Conservation (phyloP, 2,113 vertebrate genomes). For the Okapia johnstoni region DNA sequence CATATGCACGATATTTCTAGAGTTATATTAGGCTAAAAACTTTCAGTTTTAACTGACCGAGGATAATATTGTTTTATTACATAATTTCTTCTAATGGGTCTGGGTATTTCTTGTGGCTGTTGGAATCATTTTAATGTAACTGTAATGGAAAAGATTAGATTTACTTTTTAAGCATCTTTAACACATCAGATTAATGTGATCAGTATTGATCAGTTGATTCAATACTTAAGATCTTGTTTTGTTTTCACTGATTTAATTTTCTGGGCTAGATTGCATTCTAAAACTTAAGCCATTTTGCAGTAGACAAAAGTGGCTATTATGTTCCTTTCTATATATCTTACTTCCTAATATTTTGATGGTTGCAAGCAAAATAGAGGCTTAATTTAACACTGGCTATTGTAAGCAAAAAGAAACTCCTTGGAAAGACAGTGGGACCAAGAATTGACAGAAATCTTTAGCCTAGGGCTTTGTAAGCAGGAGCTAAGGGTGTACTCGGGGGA, state of each 20-base stretch:
- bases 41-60: slow-evolving; percentile 10
- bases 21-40: not conserved
- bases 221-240: not conserved
- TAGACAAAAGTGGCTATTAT: not conserved
- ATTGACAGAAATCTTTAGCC: not conserved
- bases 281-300: not conserved
- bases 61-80: slow-evolving; percentile 41
- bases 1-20: not conserved
- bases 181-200: not conserved
- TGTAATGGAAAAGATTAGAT: slow-evolving; percentile 31
- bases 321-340: not conserved
- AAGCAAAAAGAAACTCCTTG: not conserved
- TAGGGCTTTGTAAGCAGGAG: not conserved
- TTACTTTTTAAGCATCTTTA: slow-evolving; percentile 44
- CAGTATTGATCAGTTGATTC: not conserved
- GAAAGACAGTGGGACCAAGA: not conserved
- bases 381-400: not conserved
- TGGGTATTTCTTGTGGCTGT: slow-evolving; percentile 30
- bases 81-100: slow-evolving; percentile 36
- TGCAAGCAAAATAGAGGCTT: not conserved
- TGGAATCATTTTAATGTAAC: slow-evolving; percentile 1
- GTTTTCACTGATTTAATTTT: not conserved
- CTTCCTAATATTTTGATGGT: not conserved
- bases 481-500: rapidly evolving
- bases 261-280: not conserved